phyloP scores from a whole-genome alignment of 2,888 invertebrate species.

The Scaptomyza polygonia region DNA sequence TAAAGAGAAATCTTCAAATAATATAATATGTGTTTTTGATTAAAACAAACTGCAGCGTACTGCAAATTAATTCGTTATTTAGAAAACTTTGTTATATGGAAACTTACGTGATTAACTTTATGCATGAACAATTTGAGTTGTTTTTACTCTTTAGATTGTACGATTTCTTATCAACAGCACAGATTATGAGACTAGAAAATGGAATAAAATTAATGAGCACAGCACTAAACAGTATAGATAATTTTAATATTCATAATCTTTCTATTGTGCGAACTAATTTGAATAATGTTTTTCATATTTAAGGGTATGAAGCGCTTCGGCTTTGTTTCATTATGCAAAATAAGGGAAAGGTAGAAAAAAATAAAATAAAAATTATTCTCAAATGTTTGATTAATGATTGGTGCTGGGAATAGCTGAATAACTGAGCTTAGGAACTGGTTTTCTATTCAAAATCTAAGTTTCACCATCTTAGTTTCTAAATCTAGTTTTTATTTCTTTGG shows the following conservation, averaged over 20 bases:
- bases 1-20: no score
- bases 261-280: no score
- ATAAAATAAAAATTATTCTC: slow-evolving; percentile 28
- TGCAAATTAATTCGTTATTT: no score
- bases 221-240: no score
- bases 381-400: slow-evolving; percentile 30
- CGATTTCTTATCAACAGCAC: background rate
- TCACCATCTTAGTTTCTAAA: slow-evolving; percentile 32
- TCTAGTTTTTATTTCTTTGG: background rate
- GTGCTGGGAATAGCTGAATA: slow-evolving; percentile 18
- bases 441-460: slow-evolving; percentile 20
- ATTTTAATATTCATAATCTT: no score
- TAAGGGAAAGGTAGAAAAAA: slow-evolving; percentile 42
- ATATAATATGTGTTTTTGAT: no score
- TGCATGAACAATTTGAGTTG: no score
- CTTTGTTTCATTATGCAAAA: slow-evolving; percentile 39
- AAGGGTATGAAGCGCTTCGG: slow-evolving; percentile 14
- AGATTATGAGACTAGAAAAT: background rate
- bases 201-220: no score
- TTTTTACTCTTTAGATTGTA: background rate
- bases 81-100: no score
- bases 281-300: background rate
- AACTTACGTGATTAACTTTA: no score
- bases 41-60: no score
- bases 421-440: slow-evolving; percentile 37